Base-by-base conservation (phyloP, 1,140 invertebrate species). In the Papilio helenus region DNA sequence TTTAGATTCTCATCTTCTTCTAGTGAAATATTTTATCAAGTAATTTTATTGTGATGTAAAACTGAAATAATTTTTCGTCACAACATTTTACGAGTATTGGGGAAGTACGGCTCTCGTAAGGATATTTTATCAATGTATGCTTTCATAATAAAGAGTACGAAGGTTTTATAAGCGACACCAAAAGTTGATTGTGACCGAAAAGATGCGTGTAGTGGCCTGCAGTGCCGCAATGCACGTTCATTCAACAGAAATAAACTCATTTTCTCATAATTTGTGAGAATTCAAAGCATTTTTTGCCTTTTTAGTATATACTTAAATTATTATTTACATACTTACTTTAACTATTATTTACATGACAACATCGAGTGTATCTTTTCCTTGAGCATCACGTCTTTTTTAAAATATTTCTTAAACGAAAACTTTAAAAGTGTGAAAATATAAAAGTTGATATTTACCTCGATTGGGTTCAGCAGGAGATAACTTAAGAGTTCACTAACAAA, bases 141-240 rank as follows among this genome's bases (percentile, higher is more conserved):
- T 85, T 82, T 83, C 85, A 34, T 34, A 34, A 34, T 5, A 3
- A 5, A 4, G 5, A 46, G 44, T 46, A 14, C 10, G 44, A 5
- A 14, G 23, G 16, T 14, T 65, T 65, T 65, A 65, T 65, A 18
- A 26, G 23, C 26, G 3, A 14, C 14, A 65, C 29, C 61, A 29
- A 65, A 26, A 65, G 61, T 2, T 26, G 26, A 10, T 14, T 26
- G 61, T 65, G 61, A 65, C 61, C 26, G 61, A 5, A 29, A 9
- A 9, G 61, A 12, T 12, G 23, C 61, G 1, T 65, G 10, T 5
- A 26, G 23, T 3, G 7, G 1, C 2, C 1, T 65, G 61, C 10
- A 29, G 10, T 29, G 9, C 12, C 20, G 23, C 20, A 10, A 3
- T 65, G n/a, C 29, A 3, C 3, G 3, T 65, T 65, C 9, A 26